Evolutionary conservation across 2,888 invertebrate species (phyloP), one percentile per base, ranked within the genome.

Genomic region (Acronicta aceris): DNA sequence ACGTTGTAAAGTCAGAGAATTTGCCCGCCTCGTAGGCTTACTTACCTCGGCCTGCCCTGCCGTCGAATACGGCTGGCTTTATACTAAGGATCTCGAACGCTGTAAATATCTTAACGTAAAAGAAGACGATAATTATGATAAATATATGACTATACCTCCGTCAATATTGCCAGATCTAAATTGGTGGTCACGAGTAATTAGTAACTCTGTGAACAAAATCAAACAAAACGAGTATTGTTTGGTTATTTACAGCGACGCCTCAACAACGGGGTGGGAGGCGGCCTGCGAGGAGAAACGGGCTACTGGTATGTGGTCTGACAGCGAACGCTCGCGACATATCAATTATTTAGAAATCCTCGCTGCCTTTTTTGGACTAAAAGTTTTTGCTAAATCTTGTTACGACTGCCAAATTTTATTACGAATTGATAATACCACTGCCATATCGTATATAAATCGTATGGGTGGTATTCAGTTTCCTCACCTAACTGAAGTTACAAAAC

Each of bases 361-460:
- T 16, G 47, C 48, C 17, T 48, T 33, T 47, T 48, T 55, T 21
- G 55, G 55, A 8, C 10, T 55, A 8, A 47, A 47, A 30, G 15
- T 21, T 0, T 56, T 56, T 30, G 56, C 48, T 1, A 48, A 17
- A 27, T 27, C 27, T 27, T 27, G 27, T 27, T 27, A 27, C 27
- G n/a, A n/a, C 30, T 58, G 56, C 13, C 27, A 55, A 27, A 55
- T 68, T 27, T 30, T 67, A 7, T 17, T 67, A 7, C 38, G 66
- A 7, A 33, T 67, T 7, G 62, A 67, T 25, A 67, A 67, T 17
- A 58, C 55, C 6, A 64, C 64, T 5, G 62, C 66, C 13, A 47
- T 67, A 10, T 10, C 38, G 2, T 67, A 57, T 36, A 45, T 71
- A 0, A 71, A 71, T 38, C 43, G 59, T 7, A 66, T 70, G 60